Base-by-base conservation (phyloP, 2,888 invertebrate species). In the Pharmacophagus antenor region DNA sequence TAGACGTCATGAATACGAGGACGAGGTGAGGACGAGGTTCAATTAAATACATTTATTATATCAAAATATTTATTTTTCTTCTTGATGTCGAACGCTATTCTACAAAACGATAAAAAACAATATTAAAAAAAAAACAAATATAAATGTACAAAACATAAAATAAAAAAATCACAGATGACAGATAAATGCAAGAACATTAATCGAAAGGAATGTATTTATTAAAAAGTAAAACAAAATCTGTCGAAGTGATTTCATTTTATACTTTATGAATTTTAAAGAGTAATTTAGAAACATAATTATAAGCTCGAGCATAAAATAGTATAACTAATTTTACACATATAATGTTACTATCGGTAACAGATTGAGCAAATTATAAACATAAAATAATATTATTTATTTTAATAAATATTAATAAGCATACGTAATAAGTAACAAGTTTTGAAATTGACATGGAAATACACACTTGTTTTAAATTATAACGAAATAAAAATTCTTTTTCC, bases 41-140 rank as follows among this genome's bases (percentile, higher is more conserved):
- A n/a, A n/a, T n/a, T n/a, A 31, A 56, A 57, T 15, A 41, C 50
- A 42, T 41, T 23, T 8, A 57, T 22, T 37, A 47, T 51, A 56
- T 61, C 58, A 61, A 58, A 60, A 56, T 51, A 47, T 46, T 60
- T 51, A 42, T 54, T 56, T 37, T 44, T 37, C 23, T 31, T 42
- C 21, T n/a, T 20, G n/a, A n/a, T n/a, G n/a, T 44, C 6, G 20
- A 12, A 42, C 31, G 27, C 25, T 51, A 48, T 60, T 60, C 48
- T 57, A 46, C 25, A 61, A 58, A 61, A 61, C 55, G 54, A 47
- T 42, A 59, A 63, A 55, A 54, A 62, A 58, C 55, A 56, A 60
- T 48, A 62, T 17, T 52, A 60, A 51, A 27, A 23, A 42, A 27
- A 22, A 7, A n/a, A 7, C n/a, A 58, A 56, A 56, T 31, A 27